Conservation (phyloP, 2,797 vertebrate species). For the Channa striata region DNA sequence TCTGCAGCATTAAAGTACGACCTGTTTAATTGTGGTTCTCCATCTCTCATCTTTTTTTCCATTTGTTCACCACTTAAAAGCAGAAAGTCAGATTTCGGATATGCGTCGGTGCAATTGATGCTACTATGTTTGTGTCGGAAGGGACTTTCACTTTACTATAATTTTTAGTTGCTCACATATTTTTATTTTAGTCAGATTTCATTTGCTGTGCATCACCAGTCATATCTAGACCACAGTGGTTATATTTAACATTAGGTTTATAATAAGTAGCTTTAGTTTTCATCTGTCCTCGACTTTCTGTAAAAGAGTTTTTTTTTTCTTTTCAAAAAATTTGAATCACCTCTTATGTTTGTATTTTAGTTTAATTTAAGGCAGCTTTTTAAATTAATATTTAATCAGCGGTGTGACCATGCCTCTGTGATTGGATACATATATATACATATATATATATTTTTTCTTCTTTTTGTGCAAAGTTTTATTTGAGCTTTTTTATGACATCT, state of each 20-base stretch:
- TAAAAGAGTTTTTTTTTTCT: slow-evolving; percentile 33
- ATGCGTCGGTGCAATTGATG: not conserved
- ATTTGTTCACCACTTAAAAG: slow-evolving; percentile 18
- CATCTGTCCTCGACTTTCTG: slow-evolving; percentile 17
- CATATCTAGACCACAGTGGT: slow-evolving; percentile 21
- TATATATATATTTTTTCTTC: too few relatives aligned
- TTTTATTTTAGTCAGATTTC: slow-evolving; percentile 39
- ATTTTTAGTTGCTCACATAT: slow-evolving; percentile 23
- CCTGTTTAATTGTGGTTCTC: slow-evolving; percentile 50
- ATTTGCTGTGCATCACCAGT: slow-evolving; percentile 25
- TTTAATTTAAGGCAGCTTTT: not conserved
- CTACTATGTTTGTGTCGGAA: slow-evolving; percentile 1
- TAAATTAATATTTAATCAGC: not conserved
- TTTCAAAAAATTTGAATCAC: slow-evolving; percentile 31
- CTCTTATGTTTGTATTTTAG: not conserved
- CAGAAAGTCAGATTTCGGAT: slow-evolving; percentile 7
- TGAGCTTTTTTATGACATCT: too few relatives aligned
- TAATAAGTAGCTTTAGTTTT: slow-evolving; percentile 40
- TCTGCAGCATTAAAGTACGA: slow-evolving; percentile 72
- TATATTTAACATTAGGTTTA: slow-evolving; percentile 25
- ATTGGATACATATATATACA: too few relatives aligned
- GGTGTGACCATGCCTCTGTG: too few relatives aligned
- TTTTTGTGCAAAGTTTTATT: too few relatives aligned
- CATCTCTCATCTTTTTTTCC: slow-evolving; percentile 16
- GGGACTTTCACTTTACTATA: slow-evolving; percentile 47